Evolutionary conservation across 2,113 vertebrate genomes (phyloP).

Genomic region (Cryptotis parvus): DNA sequence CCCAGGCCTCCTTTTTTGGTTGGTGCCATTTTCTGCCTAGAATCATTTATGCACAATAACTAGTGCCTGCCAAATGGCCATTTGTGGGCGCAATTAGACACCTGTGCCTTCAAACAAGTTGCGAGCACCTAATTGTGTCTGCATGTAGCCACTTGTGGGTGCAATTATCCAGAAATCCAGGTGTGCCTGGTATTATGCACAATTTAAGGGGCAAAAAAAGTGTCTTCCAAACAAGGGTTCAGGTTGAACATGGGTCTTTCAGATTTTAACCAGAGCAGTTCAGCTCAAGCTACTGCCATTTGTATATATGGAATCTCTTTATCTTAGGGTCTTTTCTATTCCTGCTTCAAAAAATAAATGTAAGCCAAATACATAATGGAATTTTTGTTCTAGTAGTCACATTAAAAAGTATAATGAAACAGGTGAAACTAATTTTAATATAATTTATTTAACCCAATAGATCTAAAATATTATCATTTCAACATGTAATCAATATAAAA

Average conservation of each 20-base stretch:
- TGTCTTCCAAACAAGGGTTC: constrained; percentile 54
- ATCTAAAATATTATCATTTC: constrained; percentile 1
- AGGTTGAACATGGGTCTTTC: constrained; percentile 21
- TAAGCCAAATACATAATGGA: not conserved
- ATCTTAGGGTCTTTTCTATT: not conserved
- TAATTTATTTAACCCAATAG: constrained; percentile 29
- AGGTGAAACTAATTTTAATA: not conserved
- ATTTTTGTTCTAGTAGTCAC: not conserved
- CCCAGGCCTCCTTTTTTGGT: constrained; percentile 55
- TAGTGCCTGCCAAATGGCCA: constrained; percentile 78
- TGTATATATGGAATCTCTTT: not conserved
- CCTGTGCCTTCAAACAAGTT: constrained; percentile 81
- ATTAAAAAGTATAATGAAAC: not conserved
- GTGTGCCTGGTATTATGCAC: constrained; percentile 73
- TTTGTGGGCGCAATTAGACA: constrained; percentile 82
- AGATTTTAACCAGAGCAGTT: constrained; percentile 10
- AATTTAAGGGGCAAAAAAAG: constrained; percentile 62
- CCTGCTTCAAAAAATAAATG: not conserved
- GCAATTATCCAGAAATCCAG: constrained; percentile 82
- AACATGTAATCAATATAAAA: constrained; percentile 29
- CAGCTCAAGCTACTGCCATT: not conserved
- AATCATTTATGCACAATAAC: constrained; percentile 69
- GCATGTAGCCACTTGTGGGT: constrained; percentile 81
- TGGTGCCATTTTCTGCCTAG: constrained; percentile 71
- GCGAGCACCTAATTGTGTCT: constrained; percentile 80